phyloP scores from a whole-genome alignment of 2,888 invertebrate species.

The Mongoloraphidia duomilia region DNA sequence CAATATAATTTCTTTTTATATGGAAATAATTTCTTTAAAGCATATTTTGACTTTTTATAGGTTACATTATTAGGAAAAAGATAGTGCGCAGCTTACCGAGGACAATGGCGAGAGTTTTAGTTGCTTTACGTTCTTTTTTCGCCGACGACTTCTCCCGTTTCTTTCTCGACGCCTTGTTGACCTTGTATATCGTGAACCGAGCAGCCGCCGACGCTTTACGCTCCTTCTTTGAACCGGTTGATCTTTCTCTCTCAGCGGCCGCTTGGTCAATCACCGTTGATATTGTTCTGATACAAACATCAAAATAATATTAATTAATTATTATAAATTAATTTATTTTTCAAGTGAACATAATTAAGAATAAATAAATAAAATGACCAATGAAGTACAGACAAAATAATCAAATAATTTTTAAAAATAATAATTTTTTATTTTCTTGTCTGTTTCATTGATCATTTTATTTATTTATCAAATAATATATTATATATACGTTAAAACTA shows the following conservation, averaged over 20 bases:
- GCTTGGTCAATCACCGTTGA: conserved; percentile 33
- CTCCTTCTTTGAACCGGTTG: conserved; percentile 55
- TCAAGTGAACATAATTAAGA: too few species aligned
- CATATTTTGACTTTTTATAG: too few species aligned
- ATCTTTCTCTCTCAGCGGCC: conserved; percentile 21
- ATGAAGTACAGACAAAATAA: not conserved
- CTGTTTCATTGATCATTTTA: too few species aligned
- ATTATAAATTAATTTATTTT: too few species aligned
- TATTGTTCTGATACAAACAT: conserved; percentile 37
- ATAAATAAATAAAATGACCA: too few species aligned
- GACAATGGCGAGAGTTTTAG: conserved; percentile 96
- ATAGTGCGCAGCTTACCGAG: conserved; percentile 56
- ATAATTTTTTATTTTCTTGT: not conserved
- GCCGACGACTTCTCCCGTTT: conserved; percentile 88
- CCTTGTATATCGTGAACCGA: conserved; percentile 82
- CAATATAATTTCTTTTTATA: too few species aligned
- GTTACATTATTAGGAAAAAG: too few species aligned
- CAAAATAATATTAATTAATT: not conserved
- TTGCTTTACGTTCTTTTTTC: conserved; percentile 92
- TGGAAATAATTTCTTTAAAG: too few species aligned
- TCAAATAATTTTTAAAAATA: not conserved
- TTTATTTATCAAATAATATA: too few species aligned
- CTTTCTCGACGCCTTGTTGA: conserved; percentile 87
- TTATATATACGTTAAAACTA: too few species aligned
- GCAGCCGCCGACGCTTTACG: conserved; percentile 54